Evolutionary conservation across 1,140 invertebrate species (phyloP), one percentile per base, ranked within the genome.

Genomic region (Drosophila hydei): DNA sequence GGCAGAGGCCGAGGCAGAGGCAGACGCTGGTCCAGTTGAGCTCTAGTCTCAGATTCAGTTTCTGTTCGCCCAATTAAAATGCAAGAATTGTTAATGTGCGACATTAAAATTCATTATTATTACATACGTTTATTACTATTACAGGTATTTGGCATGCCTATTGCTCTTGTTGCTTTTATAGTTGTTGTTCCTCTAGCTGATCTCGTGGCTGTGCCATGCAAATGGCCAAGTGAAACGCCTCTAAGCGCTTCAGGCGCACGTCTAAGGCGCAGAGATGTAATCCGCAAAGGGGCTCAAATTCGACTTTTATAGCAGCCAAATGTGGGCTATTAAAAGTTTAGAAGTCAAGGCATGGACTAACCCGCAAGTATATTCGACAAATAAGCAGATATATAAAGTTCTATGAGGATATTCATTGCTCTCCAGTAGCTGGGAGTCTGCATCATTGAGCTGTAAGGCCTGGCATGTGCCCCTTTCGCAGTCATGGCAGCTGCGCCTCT

Each of bases 21-120:
- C 21, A 27, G 67, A 40, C 54, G 56, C 40, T 30, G 56, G 18
- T 54, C 27, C 50, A 30, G 67, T 11, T 21, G 21, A 18, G 50
- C 23, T 55, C 7, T 14, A 45, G 27, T 21, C 63, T 25, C 40
- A 27, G 45, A 48, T 59, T 63, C 61, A 47, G 63, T 60, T 51
- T 60, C 70, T 54, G 71, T 72, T 76, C 56, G 75, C 67, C 85
- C 83, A 89, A 88, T 88, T 88, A 88, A 88, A 88, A 88, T 88
- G 83, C 83, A 88, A 77, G 83, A 88, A 88, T 88, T 88, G 83
- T 89, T 88, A 88, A 88, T 89, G 83, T 75, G 78, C 83, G 75
- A 77, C 83, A 88, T 88, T 88, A 88, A 88, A 88, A 88, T 88
- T 88, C 83, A 88, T 88, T 88, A 88, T 88, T 88, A 88, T 88